Conservation (phyloP, 2,113 vertebrate species). For the Sturnus vulgaris region DNA sequence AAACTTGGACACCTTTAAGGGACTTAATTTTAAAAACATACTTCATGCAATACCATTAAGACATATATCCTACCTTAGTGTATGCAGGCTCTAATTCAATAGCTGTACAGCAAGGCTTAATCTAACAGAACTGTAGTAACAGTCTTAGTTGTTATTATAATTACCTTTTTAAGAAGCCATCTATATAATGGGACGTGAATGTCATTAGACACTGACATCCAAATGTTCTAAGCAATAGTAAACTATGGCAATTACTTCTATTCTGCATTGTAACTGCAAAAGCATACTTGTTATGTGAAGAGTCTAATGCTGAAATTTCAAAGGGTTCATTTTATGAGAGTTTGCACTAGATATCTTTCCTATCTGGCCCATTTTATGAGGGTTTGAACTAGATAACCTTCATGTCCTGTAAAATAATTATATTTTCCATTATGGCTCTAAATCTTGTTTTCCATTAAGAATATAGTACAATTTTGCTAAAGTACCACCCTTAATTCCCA, state of each 20-base stretch:
- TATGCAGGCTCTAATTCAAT: background rate
- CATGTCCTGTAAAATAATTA: background rate
- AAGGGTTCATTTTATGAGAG: background rate
- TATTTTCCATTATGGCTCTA: background rate
- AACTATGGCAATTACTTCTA: background rate
- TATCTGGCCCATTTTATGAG: background rate
- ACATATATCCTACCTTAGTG: background rate
- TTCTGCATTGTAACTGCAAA: background rate
- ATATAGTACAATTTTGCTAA: background rate
- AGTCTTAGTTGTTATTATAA: background rate
- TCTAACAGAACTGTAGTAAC: background rate
- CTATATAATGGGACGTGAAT: background rate
- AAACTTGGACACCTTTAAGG: background rate
- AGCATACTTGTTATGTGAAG: background rate
- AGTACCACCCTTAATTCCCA: background rate
- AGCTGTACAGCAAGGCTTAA: background rate
- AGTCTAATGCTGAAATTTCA: background rate
- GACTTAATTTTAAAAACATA: background rate
- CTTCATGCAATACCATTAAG: background rate
- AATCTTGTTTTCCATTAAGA: background rate
- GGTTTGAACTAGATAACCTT: background rate
- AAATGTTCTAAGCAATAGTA: background rate
- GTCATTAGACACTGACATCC: background rate
- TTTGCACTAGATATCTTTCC: background rate
- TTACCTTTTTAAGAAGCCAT: background rate